phyloP scores from a whole-genome alignment of 2,113 vertebrate genomes.

The Ptilonorhynchus violaceus region DNA sequence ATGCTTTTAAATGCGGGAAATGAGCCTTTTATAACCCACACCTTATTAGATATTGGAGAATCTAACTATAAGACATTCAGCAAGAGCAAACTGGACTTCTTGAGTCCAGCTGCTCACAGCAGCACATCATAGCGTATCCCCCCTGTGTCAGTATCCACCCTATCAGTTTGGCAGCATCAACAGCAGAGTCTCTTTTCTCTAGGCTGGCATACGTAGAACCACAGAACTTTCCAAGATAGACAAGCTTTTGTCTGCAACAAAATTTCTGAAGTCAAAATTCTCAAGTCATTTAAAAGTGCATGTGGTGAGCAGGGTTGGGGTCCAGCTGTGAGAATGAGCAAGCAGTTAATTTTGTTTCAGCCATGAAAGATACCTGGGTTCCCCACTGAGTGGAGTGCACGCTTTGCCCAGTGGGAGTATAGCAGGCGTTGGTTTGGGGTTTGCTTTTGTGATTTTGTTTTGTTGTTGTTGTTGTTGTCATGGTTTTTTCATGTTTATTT shows the following conservation, averaged over 20 bases:
- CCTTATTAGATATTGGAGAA: neutral
- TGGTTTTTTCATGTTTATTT: neutral
- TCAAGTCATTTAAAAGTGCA: neutral
- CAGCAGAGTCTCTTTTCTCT: neutral
- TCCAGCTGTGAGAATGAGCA: neutral
- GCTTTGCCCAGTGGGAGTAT: neutral
- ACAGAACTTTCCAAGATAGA: neutral
- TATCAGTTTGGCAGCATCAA: neutral
- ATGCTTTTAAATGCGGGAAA: neutral
- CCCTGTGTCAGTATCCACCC: neutral
- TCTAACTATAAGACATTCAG: neutral
- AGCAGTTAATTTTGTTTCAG: neutral
- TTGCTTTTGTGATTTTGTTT: neutral
- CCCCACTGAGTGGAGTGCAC: fast-evolving
- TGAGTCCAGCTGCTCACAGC: neutral
- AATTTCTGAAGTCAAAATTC: neutral
- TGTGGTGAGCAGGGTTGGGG: neutral
- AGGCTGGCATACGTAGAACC: neutral
- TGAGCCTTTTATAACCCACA: neutral
- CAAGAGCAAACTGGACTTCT: neutral
- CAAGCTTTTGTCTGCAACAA: neutral
- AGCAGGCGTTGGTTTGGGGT: fast-evolving
- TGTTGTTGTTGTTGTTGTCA: neutral
- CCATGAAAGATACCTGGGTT: neutral
- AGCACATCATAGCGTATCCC: fast-evolving